Percentiles rank a stretch among this genome's conserved stretches.
phyloP scores from a whole-genome alignment of 1,140 invertebrate species.

The Heliconius melpomene region DNA sequence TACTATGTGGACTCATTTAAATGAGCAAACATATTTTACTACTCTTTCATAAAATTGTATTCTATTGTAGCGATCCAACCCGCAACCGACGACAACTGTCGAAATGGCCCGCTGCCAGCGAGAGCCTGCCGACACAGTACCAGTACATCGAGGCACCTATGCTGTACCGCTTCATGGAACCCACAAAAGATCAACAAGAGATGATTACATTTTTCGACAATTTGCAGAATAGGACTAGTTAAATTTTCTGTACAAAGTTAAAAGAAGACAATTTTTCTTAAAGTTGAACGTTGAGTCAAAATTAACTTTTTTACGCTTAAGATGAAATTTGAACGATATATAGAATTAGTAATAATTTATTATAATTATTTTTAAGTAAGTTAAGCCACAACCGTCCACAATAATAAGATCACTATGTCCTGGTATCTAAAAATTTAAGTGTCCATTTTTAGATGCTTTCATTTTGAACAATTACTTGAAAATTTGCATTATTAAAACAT shows the following conservation, averaged over 20 bases:
- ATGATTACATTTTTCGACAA: conserved; percentile 55
- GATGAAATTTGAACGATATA: neutral
- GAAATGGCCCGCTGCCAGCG: conserved; percentile 44
- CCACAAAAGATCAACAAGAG: conserved; percentile 41
- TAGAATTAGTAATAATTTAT: conserved; percentile 6
- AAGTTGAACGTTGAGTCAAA: neutral
- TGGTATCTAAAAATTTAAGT: neutral
- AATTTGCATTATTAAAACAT: too few relatives aligned
- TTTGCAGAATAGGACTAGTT: conserved; percentile 46
- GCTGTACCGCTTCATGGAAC: conserved; percentile 33
- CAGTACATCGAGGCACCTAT: conserved; percentile 48
- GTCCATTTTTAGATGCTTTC: too few relatives aligned
- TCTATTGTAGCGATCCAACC: conserved; percentile 49
- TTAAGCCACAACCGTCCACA: conserved; percentile 32
- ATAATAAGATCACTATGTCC: neutral
- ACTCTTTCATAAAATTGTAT: neutral
- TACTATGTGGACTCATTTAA: neutral
- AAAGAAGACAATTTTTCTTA: neutral
- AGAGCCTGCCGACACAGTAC: conserved; percentile 39
- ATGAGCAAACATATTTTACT: too few relatives aligned
- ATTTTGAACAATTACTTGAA: too few relatives aligned
- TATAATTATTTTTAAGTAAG: conserved; percentile 15
- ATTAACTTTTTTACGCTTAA: neutral
- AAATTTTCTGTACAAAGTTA: conserved; percentile 11
- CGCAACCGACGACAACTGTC: conserved; percentile 37